Conservation (phyloP, 2,797 vertebrate genomes). For the Oreortyx pictus region DNA sequence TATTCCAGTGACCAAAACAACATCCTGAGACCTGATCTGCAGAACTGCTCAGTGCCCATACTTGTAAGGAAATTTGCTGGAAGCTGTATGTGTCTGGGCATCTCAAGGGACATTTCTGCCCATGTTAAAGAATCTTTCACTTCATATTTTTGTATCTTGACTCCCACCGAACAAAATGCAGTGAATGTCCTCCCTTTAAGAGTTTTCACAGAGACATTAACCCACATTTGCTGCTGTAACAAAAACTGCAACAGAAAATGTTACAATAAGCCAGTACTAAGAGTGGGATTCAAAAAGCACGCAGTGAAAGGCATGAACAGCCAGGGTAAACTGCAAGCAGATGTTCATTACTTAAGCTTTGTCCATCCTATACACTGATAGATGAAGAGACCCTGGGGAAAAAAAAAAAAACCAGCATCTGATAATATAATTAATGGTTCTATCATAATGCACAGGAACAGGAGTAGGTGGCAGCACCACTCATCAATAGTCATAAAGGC, state of each 20-base stretch:
- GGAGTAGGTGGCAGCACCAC: not conserved
- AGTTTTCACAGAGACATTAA: not conserved
- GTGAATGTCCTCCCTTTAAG: not conserved
- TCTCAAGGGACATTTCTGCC: not conserved
- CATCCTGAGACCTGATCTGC: not conserved
- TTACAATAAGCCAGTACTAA: not conserved
- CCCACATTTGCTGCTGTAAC: not conserved
- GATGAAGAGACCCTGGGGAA: not conserved
- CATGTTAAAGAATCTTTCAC: not conserved
- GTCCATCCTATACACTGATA: not conserved
- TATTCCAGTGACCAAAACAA: not conserved
- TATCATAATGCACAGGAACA: not conserved
- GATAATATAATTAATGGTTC: not conserved
- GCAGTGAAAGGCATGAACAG: not conserved
- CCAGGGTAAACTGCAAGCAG: not conserved
- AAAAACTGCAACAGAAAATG: not conserved
- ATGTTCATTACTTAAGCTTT: not conserved
- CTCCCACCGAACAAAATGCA: not conserved
- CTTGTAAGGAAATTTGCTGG: not conserved
- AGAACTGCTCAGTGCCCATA: not conserved
- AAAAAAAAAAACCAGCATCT: not conserved
- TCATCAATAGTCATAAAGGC: constrained; percentile 26
- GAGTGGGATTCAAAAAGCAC: not conserved
- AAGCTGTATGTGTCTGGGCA: not conserved
- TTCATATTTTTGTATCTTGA: not conserved